Base-by-base conservation (phyloP, 2,113 vertebrate species). In the Micronisus gabar region DNA sequence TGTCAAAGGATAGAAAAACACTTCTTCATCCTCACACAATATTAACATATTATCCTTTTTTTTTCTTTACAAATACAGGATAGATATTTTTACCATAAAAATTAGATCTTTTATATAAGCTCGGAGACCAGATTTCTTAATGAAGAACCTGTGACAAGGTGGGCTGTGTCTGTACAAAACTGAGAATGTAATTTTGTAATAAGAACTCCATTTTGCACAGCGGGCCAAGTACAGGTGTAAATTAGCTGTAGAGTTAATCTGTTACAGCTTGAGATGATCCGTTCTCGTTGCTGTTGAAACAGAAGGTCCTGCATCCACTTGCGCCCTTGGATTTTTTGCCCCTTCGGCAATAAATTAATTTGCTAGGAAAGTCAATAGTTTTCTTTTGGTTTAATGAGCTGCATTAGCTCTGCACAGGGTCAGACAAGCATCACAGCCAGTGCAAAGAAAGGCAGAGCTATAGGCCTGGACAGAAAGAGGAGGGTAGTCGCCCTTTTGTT, bases 1-100 rank as follows among this genome's bases (percentile, higher is more conserved):
- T 90, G 80, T 80, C 82, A 92, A 65, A 86, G 76, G 68, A 45
- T 67, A 84, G 59, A 88, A 97, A 94, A 80, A 55, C 43, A 84
- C 75, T 82, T 94, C 19, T 53, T 82, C 65, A 41, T 88, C 53
- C 45, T 94, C 58, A 62, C 93, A 78, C 48, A 85, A 68, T 68
- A 82, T 85, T 85, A 96, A 85, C 76, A 72, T 36, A n/a, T 85
- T 43, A 55, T 67, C 3, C 3, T 11, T 72, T 70, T 50, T 70
- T 89, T 81, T 71, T 62, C 26, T 58, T 93, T 53, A 32, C 9
- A 66, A 76, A 50, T 75, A 81, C 43, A 61, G 41, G 29, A 56
- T 72, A 58, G 52, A 93, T 87, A 68, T 75, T 75, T 93, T 95
- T 93, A 80, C 53, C 58, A 76, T 65, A 82, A 82, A 84, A 90